A percentile compares a stretch with the other conserved stretches of the same genome.
Conservation (phyloP, 1,140 invertebrate species). For the Camponotus pennsylvanicus region DNA sequence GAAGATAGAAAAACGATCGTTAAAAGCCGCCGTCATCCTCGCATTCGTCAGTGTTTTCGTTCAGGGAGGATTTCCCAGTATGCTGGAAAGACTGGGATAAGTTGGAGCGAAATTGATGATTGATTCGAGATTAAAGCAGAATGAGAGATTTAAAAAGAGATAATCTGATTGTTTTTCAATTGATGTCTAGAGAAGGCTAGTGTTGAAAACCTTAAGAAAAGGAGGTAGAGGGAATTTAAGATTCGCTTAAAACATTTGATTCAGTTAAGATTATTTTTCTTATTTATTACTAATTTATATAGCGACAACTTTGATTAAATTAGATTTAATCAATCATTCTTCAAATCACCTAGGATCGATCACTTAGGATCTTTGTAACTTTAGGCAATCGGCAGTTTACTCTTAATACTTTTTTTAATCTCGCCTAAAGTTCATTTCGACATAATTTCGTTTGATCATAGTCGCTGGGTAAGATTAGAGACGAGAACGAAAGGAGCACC, state of each 20-base stretch:
- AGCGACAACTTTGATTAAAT: background rate
- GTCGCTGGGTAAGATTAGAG: background rate
- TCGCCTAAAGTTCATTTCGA: background rate
- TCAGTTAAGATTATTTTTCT: background rate
- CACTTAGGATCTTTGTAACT: background rate
- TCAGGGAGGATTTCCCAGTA: constrained; percentile 19
- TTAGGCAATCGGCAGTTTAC: too few relatives aligned
- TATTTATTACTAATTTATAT: background rate
- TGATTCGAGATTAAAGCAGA: constrained; percentile 9
- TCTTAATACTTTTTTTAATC: background rate
- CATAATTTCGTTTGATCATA: background rate
- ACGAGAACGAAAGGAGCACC: background rate
- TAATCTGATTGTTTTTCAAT: background rate
- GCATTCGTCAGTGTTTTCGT: constrained; percentile 15
- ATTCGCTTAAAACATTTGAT: background rate
- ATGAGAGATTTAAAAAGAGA: background rate
- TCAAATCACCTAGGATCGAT: background rate
- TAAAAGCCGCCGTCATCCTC: constrained; percentile 59
- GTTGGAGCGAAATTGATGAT: constrained; percentile 23
- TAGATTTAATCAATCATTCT: background rate
- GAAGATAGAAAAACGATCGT: constrained; percentile 46
- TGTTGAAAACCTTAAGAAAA: background rate
- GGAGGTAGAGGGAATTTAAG: background rate
- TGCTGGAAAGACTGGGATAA: background rate
- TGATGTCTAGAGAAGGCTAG: background rate